These are phyloP conservation scores for Hemaris fuciformis DNA, from an alignment of 2,888 invertebrate genomes.

Conservation along the genomic window DNA sequence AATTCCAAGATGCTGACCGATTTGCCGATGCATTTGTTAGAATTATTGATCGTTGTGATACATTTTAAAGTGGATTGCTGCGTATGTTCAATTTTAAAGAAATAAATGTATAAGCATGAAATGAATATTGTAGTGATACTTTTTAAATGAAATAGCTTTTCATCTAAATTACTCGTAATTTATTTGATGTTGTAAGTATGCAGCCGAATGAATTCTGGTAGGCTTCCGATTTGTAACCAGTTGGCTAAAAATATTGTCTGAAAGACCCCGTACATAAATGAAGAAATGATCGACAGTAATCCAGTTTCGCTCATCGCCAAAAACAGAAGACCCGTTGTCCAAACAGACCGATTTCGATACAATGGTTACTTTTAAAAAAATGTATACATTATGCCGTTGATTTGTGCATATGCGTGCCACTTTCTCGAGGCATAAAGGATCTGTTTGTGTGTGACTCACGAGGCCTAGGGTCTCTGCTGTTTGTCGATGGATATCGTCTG, in stretches of 20 bases:
- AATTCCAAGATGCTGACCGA: too few relatives aligned
- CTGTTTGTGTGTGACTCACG: slow-evolving; percentile 1
- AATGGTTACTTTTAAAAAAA: not conserved
- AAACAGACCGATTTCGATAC: not conserved
- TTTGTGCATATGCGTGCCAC: slow-evolving; percentile 8
- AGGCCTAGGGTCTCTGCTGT: not conserved
- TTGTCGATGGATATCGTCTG: slow-evolving; percentile 1
- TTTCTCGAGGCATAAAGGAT: not conserved
- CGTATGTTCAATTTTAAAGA: not conserved
- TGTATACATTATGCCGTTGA: not conserved
- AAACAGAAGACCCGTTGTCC: slow-evolving; percentile 4
- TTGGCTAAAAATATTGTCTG: not conserved
- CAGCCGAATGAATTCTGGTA: too few relatives aligned
- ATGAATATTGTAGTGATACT: too few relatives aligned
- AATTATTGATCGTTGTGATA: too few relatives aligned
- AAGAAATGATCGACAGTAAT: not conserved
- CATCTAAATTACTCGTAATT: too few relatives aligned
- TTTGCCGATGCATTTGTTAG: too few relatives aligned
- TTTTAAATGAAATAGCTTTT: too few relatives aligned
- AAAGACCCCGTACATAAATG: not conserved
- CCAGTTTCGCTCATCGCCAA: not conserved
- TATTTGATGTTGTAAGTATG: too few relatives aligned
- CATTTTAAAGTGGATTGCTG: too few relatives aligned
- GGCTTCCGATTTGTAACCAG: too few relatives aligned
- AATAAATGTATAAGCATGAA: not conserved